Base-by-base conservation (phyloP, 1,140 invertebrate species). In the Drosophila fuyamai region DNA sequence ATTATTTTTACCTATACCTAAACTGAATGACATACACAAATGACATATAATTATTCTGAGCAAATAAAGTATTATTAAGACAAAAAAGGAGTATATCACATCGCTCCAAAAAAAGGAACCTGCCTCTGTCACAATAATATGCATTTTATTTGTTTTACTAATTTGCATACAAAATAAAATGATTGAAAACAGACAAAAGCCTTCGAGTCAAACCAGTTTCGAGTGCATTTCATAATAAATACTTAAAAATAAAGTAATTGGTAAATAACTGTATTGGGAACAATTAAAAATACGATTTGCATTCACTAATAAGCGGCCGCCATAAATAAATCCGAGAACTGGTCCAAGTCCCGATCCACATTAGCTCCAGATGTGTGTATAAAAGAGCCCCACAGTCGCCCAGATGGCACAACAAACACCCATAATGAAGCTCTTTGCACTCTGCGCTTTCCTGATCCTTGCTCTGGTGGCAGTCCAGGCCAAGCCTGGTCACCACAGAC, bases 381-480 rank as follows among this genome's bases (percentile, higher is more conserved):
- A 79, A 73, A 79, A 79, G 76, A 13, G 35, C 7, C 36, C 46
- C n/a, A 10, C 9, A 13, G 5, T 44, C 14, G n/a, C 13, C 16
- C 51, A 73, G 46, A 66, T 16, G 43, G 41, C 43, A 71, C 46
- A 68, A 59, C 36, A 68, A 47, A 35, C 46, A 47, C 9, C 32
- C 41, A 59, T 14, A 2, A 73, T 73, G 70, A 73, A 73, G 67
- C 35, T 60, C 18, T 35, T 60, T 13, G 55, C 47, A 38, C 32
- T 53, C 13, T 53, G 46, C 54, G 40, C 35, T 35, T n/a, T 73
- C 16, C n/a, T 72, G 32, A 4, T 73, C 14, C 38, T 73, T 12
- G 67, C 40, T 12, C 32, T 72, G 14, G 47, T 59, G 16, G 40
- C 38, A 4, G 46, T 46, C n/a, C 53, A 68, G 23, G 71, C 62